These are phyloP conservation scores for Eudasyphora cyanicolor DNA, from an alignment of 2,888 invertebrate genomes.

Conservation along the genomic window DNA sequence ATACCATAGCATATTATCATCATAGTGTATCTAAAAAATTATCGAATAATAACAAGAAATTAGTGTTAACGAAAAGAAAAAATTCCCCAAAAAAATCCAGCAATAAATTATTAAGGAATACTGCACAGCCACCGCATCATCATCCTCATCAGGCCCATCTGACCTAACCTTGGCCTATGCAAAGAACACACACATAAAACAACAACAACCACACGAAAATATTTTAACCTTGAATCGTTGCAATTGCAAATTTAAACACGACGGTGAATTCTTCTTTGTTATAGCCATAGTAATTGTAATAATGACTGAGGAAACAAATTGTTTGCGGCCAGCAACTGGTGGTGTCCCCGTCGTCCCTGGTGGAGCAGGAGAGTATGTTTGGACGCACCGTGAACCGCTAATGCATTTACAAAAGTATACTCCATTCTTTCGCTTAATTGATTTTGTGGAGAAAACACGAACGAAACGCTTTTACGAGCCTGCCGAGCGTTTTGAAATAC, in stretches of 20 bases:
- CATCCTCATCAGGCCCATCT: background rate
- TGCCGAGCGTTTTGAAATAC: constrained; percentile 75
- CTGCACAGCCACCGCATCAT: background rate
- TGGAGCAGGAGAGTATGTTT: constrained; percentile 69
- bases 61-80: background rate
- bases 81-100: background rate
- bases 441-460: constrained; percentile 76
- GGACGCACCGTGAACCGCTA: constrained; percentile 74
- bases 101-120: background rate
- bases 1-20: background rate
- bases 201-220: background rate
- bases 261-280: no score
- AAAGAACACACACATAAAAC: background rate
- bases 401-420: constrained; percentile 77
- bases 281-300: no score
- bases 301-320: constrained; percentile 57
- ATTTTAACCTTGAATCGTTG: constrained; percentile 10
- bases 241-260: constrained; percentile 14
- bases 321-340: constrained; percentile 46
- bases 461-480: constrained; percentile 76
- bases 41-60: background rate
- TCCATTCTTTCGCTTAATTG: constrained; percentile 73
- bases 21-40: no score
- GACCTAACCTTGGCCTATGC: constrained; percentile 33
- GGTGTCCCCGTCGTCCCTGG: constrained; percentile 10